Percentiles rank a stretch among this genome's conserved stretches.
Conservation (phyloP, 1,140 invertebrate species). For the Eueides isabella region DNA sequence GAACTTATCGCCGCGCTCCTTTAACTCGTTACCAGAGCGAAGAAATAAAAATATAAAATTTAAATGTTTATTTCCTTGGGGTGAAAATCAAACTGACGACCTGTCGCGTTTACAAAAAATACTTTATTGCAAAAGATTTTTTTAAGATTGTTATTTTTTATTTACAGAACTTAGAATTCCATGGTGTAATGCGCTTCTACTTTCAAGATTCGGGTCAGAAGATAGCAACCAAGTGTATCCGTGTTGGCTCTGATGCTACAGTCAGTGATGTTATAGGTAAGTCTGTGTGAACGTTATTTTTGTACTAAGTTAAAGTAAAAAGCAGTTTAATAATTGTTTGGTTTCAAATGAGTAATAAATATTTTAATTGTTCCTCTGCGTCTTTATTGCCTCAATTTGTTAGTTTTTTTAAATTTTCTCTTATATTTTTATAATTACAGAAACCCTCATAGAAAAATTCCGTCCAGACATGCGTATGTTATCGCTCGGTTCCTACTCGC, state of each 20-base stretch:
- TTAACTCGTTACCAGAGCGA: too few relatives aligned
- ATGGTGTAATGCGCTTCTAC: conserved; percentile 99
- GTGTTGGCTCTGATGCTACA: conserved; percentile 97
- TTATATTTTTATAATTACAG: conserved; percentile 50
- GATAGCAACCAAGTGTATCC: conserved; percentile 99
- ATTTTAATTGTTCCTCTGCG: too few relatives aligned
- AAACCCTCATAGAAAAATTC: conserved; percentile 99
- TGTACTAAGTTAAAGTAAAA: neutral
- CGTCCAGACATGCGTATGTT: conserved; percentile 99
- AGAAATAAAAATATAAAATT: too few relatives aligned
- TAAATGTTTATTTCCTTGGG: too few relatives aligned
- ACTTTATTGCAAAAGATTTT: too few relatives aligned
- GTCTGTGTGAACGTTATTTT: conserved; percentile 11
- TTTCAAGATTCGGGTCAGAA: conserved; percentile 99
- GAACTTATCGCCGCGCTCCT: too few relatives aligned
- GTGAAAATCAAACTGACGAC: too few relatives aligned
- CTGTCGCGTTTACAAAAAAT: too few relatives aligned
- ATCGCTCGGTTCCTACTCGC: conserved; percentile 96
- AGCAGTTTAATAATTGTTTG: too few relatives aligned
- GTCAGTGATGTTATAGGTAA: conserved; percentile 95
- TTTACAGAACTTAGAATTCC: conserved; percentile 96
- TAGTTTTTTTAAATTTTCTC: neutral
- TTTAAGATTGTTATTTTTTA: neutral
- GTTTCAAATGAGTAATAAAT: too few relatives aligned
- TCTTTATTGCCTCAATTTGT: too few relatives aligned